Conservation (phyloP, 2,113 vertebrate species). For the Rhinopomastus cyanomelas region DNA sequence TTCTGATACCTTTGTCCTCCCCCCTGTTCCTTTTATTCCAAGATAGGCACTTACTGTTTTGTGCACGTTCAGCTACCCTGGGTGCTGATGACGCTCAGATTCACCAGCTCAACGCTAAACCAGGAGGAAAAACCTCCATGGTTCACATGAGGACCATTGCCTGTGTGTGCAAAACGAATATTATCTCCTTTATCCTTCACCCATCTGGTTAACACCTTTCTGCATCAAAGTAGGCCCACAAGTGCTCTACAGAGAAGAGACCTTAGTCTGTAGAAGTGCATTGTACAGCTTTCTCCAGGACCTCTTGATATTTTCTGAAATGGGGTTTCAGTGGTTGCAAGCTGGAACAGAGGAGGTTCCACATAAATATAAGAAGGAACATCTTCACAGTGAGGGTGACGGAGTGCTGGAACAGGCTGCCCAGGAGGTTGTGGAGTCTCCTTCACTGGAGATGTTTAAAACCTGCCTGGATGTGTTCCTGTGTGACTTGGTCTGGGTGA, state of each 20-base stretch:
- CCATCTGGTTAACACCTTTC: neutral
- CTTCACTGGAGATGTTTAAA: no score
- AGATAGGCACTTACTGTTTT: neutral
- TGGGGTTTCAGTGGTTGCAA: neutral
- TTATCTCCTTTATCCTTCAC: neutral
- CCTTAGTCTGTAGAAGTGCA: neutral
- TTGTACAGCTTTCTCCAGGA: neutral
- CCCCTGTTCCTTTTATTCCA: neutral
- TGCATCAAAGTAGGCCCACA: neutral
- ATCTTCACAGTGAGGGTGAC: no score
- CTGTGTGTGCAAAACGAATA: neutral
- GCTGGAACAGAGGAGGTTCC: no score
- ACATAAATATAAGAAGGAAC: no score
- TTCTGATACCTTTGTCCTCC: neutral
- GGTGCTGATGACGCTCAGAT: neutral
- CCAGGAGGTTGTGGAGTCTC: no score
- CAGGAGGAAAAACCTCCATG: neutral
- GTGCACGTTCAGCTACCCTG: neutral
- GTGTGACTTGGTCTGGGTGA: no score
- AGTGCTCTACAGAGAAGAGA: neutral
- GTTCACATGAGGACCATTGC: neutral
- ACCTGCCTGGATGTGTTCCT: no score
- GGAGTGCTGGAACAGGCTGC: no score
- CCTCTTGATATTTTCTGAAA: neutral
- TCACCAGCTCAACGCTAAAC: neutral